phyloP scores from a whole-genome alignment of 2,797 vertebrate species.

The Sylvia borin region DNA sequence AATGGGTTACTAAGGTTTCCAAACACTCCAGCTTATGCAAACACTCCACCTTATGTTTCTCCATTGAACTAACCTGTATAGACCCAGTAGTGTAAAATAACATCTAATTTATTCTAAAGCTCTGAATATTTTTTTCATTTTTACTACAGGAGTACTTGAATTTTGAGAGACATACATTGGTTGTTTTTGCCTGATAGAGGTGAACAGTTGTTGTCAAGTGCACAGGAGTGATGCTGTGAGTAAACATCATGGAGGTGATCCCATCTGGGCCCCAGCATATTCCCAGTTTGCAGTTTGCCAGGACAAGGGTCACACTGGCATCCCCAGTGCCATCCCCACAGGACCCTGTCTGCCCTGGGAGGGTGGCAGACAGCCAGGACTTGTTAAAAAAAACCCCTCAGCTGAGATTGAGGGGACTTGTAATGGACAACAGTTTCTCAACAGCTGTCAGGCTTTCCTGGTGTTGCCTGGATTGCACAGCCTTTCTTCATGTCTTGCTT shows the following conservation, averaged over 20 bases:
- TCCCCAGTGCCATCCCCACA: too few relatives aligned
- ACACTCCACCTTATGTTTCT: background rate
- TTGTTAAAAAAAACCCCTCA: background rate
- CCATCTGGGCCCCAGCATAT: fast-evolving
- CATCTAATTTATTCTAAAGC: background rate
- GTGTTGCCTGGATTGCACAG: background rate
- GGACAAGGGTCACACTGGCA: background rate
- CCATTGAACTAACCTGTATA: background rate
- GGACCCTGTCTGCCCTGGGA: fast-evolving
- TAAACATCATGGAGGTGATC: background rate
- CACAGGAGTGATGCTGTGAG: fast-evolving
- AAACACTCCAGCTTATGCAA: background rate
- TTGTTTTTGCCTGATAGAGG: background rate
- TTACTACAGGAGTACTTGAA: background rate
- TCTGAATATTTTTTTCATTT: background rate
- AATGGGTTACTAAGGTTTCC: background rate
- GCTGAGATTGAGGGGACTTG: fast-evolving
- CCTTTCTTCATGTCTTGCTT: background rate
- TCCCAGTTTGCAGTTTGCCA: background rate
- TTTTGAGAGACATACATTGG: background rate
- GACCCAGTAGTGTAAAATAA: background rate
- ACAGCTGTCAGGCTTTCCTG: background rate
- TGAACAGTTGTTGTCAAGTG: fast-evolving
- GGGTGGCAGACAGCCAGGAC: too few relatives aligned
- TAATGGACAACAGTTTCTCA: background rate